Conservation (phyloP, 2,797 vertebrate species). For the Brotula barbata region DNA sequence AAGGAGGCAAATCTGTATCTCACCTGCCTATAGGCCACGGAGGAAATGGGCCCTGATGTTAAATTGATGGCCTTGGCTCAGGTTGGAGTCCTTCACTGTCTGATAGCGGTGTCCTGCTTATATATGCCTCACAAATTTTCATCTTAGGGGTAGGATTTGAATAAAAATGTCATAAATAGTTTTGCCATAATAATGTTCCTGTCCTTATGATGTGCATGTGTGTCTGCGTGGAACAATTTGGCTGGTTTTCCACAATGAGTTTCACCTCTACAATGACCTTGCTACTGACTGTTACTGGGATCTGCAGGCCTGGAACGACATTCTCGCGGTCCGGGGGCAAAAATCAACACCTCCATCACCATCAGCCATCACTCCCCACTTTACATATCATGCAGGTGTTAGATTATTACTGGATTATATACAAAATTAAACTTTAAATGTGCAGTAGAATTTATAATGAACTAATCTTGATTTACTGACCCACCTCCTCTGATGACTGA, state of each 20-base stretch:
- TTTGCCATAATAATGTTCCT: constrained; percentile 45
- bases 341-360: no score
- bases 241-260: constrained; percentile 25
- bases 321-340: no score
- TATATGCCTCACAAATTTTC: constrained; percentile 70
- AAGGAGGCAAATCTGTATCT: constrained; percentile 10
- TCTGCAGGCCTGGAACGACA: no score
- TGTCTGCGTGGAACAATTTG: constrained; percentile 45
- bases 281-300: constrained; percentile 9
- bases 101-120: constrained; percentile 53
- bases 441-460: no score
- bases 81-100: constrained; percentile 69
- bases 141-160: constrained; percentile 55
- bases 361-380: no score
- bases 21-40: constrained; percentile 21
- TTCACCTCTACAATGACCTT: constrained; percentile 39
- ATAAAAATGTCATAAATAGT: constrained; percentile 66
- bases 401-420: no score
- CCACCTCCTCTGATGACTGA: no score
- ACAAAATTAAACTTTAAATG: no score
- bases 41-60: constrained; percentile 34
- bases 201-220: constrained; percentile 23
- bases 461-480: no score
- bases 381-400: no score
- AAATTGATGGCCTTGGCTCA: constrained; percentile 54